A percentile compares a stretch with the other conserved stretches of the same genome.
Evolutionary conservation across 2,797 vertebrate genomes (phyloP).

Genomic region (Taenioides sp.): DNA sequence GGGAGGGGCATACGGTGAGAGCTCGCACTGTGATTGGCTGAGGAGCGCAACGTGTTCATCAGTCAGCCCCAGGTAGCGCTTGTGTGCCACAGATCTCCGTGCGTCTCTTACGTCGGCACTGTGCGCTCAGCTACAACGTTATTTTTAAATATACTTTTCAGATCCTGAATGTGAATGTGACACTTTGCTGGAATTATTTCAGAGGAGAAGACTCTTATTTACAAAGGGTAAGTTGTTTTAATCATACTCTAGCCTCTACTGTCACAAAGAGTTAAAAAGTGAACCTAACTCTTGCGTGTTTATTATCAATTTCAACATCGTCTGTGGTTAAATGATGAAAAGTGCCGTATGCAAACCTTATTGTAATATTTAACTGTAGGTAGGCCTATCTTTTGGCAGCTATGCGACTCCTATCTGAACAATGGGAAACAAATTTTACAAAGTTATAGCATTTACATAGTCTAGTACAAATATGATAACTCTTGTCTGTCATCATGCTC

Average conservation of each 20-base stretch:
- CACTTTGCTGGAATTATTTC: constrained; percentile 4
- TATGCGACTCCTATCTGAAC: constrained; percentile 4
- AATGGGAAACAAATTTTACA: constrained; percentile 29
- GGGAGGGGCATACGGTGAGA: neutral
- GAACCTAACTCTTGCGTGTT: constrained; percentile 9
- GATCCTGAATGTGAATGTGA: constrained; percentile 22
- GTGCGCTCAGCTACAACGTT: constrained; percentile 8
- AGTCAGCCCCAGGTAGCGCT: constrained; percentile 70
- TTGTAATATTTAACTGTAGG: neutral
- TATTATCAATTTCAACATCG: constrained; percentile 17
- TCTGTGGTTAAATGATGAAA: constrained; percentile 24
- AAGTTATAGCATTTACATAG: neutral
- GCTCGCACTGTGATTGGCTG: constrained; percentile 71
- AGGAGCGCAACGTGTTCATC: constrained; percentile 80
- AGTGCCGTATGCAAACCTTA: neutral
- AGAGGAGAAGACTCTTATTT: constrained; percentile 23
- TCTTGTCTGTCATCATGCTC: neutral
- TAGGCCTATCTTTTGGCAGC: too few relatives aligned
- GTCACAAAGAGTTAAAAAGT: neutral
- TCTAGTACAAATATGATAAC: neutral
- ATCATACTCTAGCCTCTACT: neutral
- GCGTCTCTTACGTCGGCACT: constrained; percentile 23
- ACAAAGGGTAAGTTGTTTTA: constrained; percentile 41
- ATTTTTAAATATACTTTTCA: constrained; percentile 22
- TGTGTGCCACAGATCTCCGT: constrained; percentile 63